Conservation (phyloP, 2,797 vertebrate species). For the Cynopterus sphinx region DNA sequence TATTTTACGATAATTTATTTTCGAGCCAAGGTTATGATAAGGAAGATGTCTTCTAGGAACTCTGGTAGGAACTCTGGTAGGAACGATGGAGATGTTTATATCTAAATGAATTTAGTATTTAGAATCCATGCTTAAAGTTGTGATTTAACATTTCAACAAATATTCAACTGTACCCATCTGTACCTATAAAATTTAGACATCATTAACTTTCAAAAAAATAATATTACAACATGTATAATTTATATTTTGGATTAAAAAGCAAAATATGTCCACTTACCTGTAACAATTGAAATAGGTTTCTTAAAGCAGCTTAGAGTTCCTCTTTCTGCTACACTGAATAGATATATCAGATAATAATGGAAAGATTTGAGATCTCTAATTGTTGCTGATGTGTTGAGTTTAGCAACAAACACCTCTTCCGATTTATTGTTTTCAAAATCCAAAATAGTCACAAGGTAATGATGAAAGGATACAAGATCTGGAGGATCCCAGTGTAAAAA, state of each 20-base stretch:
- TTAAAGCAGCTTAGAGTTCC: conserved; percentile 87
- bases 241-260: conserved; percentile 23
- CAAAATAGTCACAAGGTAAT: conserved; percentile 85
- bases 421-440: conserved; percentile 82
- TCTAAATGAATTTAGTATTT: conserved; percentile 7
- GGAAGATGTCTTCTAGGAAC: not conserved
- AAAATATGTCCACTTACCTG: conserved; percentile 84
- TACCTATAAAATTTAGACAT: not conserved
- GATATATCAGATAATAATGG: conserved; percentile 86
- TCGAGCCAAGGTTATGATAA: not conserved
- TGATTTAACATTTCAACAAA: not conserved
- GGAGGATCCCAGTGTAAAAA: conserved; percentile 86
- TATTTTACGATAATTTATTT: not conserved
- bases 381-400: conserved; percentile 80
- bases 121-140: not conserved
- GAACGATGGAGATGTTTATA: not conserved
- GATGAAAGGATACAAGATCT: conserved; percentile 80
- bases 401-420: conserved; percentile 79
- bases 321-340: conserved; percentile 87
- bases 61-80: not conserved
- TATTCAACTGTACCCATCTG: not conserved
- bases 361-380: conserved; percentile 85
- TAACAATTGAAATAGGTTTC: conserved; percentile 83
- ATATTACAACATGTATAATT: not conserved
- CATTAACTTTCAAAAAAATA: not conserved